Conservation (phyloP, 2,113 vertebrate species). For the Agapornis roseicollis region DNA sequence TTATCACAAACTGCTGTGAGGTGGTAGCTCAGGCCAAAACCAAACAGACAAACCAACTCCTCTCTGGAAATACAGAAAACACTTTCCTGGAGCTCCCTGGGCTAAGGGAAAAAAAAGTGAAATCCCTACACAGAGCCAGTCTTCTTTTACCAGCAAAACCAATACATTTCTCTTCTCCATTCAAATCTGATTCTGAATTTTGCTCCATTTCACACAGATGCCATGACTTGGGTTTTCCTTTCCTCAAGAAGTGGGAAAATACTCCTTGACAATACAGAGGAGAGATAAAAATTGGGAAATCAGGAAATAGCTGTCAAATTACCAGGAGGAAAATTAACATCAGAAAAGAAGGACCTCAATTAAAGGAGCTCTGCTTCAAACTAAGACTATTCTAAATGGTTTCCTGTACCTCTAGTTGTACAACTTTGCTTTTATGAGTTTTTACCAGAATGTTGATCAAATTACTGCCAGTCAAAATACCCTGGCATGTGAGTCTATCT, state of each 20-base stretch:
- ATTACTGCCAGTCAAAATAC: background rate
- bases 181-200: background rate
- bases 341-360: background rate
- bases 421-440: background rate
- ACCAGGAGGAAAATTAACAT: background rate
- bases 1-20: background rate
- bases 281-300: background rate
- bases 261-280: background rate
- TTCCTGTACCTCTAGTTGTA: background rate
- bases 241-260: background rate
- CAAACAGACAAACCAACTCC: background rate
- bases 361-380: background rate
- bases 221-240: background rate
- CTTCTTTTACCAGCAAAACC: background rate
- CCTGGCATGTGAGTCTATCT: background rate
- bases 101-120: background rate
- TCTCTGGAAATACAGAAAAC: background rate
- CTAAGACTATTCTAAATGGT: background rate
- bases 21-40: background rate
- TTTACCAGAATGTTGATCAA: background rate
- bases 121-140: rapidly evolving
- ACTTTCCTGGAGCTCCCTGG: background rate
- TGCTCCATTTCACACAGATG: background rate
- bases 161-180: background rate
- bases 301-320: background rate